Evolutionary conservation across 2,888 invertebrate genomes (phyloP), one percentile per base, ranked within the genome.

Genomic region (Papilio gigon): DNA sequence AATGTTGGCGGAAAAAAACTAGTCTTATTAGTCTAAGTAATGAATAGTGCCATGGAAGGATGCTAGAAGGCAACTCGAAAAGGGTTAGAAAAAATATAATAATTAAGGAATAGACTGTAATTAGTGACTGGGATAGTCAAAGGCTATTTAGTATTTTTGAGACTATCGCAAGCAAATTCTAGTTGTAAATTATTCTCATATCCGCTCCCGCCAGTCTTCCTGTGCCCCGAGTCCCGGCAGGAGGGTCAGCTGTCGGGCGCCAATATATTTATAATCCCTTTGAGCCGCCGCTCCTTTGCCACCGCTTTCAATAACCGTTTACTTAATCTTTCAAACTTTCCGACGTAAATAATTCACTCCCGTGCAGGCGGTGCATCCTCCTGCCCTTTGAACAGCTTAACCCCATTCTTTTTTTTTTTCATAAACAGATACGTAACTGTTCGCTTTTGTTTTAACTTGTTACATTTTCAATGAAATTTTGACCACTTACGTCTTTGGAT

Each of bases 191-290:
- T 9, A 27, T 30, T n/a, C 11, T 17, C 30, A 17, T 17, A 17
- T n/a, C 1, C 5, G n/a, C n/a, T n/a, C n/a, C n/a, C n/a, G 30
- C 17, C 11, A 30, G 53, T 30, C 30, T 22, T 25, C 25, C 37
- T 40, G 58, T 20, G 20, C n/a, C n/a, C n/a, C n/a, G 25, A 59
- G 33, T 47, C 47, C 22, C 37, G 4, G 30, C 22, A 25, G 65
- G 9, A 25, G 22, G 11, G 47, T 37, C 61, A 30, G 82, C 78
- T 79, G 78, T 72, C 77, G 73, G 79, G 77, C 80, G 79, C 80
- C 78, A 77, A 74, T 73, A 75, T 87, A 86, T 86, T 85, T 83
- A 81, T 84, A 84, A 84, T 80, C 81, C 78, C 84, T 87, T 87
- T 87, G 86, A 86, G 81, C 78, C 76, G 76, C 86, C 86, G 85